Conservation (phyloP, 1,140 invertebrate genomes). For the Drosophila santomea region DNA sequence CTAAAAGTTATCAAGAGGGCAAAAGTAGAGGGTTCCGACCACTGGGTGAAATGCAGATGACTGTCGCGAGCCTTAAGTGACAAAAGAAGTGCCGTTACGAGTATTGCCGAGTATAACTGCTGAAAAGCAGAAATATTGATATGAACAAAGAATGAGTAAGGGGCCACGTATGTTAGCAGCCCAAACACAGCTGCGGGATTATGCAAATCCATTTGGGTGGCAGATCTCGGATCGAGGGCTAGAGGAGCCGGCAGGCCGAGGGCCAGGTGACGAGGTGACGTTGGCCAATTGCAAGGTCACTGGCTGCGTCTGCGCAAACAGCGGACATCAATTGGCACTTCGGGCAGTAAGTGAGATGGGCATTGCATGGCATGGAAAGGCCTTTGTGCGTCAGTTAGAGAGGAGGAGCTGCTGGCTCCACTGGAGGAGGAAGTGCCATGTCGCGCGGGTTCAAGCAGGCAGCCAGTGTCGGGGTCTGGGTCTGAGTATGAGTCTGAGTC, state of each 20-base stretch:
- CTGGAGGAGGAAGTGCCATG: slow-evolving; percentile 36
- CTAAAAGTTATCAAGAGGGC: slow-evolving; percentile 24
- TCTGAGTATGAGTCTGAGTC: slow-evolving; percentile 48
- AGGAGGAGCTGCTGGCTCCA: slow-evolving; percentile 2
- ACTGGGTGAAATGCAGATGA: slow-evolving; percentile 35
- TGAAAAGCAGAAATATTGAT: slow-evolving; percentile 36
- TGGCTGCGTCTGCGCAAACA: slow-evolving; percentile 74
- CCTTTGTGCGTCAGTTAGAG: slow-evolving; percentile 41
- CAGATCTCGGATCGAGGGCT: slow-evolving; percentile 58
- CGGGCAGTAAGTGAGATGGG: slow-evolving; percentile 34
- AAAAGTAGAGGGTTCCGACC: neutral
- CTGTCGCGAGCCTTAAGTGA: slow-evolving; percentile 57
- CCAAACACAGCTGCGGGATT: slow-evolving; percentile 59
- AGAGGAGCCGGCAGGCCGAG: slow-evolving; percentile 11
- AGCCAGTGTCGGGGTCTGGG: slow-evolving; percentile 28
- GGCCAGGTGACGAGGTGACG: slow-evolving; percentile 47
- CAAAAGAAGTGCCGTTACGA: slow-evolving; percentile 74
- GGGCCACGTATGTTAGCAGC: slow-evolving; percentile 54
- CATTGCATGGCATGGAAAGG: slow-evolving; percentile 48
- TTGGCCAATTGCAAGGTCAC: slow-evolving; percentile 69
- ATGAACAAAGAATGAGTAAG: slow-evolving; percentile 68
- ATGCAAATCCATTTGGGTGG: slow-evolving; percentile 69
- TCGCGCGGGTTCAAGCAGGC: slow-evolving; percentile 44
- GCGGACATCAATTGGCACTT: slow-evolving; percentile 43
- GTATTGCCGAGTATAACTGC: slow-evolving; percentile 54